Evolutionary conservation across 2,113 vertebrate genomes (phyloP), one percentile per base, ranked within the genome.

Genomic region (Pygoscelis adeliae): DNA sequence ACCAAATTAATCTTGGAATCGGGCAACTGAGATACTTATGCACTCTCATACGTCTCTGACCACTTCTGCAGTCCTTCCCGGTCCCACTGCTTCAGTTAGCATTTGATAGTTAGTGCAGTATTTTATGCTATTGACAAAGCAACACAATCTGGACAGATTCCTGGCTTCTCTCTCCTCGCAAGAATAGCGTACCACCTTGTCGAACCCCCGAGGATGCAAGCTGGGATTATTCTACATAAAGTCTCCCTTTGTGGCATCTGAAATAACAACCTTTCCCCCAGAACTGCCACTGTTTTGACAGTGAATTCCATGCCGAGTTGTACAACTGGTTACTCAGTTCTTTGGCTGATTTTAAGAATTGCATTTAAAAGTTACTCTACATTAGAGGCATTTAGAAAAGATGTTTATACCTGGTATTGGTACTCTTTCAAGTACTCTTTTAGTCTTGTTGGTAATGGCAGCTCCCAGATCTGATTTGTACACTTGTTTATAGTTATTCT

Each of bases 341-440:
- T 97, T 97, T 97, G 96, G 92, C 95, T 93, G 85, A 96, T 96
- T 96, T 97, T 84, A 97, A 95, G 90, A 98, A 97, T 91, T 97
- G 96, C 96, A 92, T 97, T 98, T 59, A 88, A 74, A 96, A 97
- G 93, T 96, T 88, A 93, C 40, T 95, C 84, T 95, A 70, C 19
- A 25, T 86, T 96, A 97, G 89, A 97, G 83, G 83, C 95, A 87
- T 95, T 96, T 91, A 98, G 90, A 96, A 95, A 94, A 97, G 70
- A 90, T 77, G 92, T 87, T 98, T 99, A 99, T 93, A 99, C 99
- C 94, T 99, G 98, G 97, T 99, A 99, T 80, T 97, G 96, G 95
- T 99, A 99, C 96, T 99, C 99, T 63, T 97, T 98, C 98, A 99
- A 98, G 97, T 99, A 99, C 97, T 99, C 98, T 97, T 99, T 99